Base-by-base conservation (phyloP, 1,140 invertebrate genomes). In the Heliothis virescens region DNA sequence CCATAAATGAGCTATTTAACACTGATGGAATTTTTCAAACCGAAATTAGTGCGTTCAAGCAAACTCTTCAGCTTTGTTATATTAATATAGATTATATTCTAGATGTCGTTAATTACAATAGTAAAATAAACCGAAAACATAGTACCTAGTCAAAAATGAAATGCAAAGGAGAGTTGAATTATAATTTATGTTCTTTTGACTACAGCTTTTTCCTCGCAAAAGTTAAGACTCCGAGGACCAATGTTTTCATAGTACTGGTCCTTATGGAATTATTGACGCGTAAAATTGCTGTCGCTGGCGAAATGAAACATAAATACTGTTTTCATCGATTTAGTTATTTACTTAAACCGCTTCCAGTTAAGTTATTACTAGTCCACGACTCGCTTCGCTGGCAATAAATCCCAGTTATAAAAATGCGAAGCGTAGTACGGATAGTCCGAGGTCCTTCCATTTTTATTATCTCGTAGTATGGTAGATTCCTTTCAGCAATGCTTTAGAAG, bases 361-460 rank as follows among this genome's bases (percentile, higher is more conserved):
- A 75, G 71, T 60, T 75, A 74, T 75, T 59, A 76, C 69, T 53
- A 50, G 65, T 80, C 48, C 57, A 53, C 79, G 83, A 81, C 81
- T 81, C 79, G 59, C 77, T 85, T 83, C 73, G 83, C 82, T 79
- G 59, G 60, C 65, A 82, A 82, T 86, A 86, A 86, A 85, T 83
- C 72, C 50, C 11, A 77, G 81, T 41, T 77, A 85, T 85, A 85
- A 86, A 85, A 86, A 81, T 82, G 34, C 63, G 78, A 52, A 77
- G 79, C 83, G 73, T 41, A 73, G 29, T 47, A 53, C 48, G 77
- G 76, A 74, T 59, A 82, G 69, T 77, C 48, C 53, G 59, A 81
- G 75, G 34, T 83, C 67, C 47, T 63, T 63, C 69, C 53, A 77
- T 82, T 65, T 81, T 81, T 86, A 85, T 76, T 85, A 80, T 85